phyloP scores from a whole-genome alignment of 2,113 vertebrate species.

The Cygnus buccinator region DNA sequence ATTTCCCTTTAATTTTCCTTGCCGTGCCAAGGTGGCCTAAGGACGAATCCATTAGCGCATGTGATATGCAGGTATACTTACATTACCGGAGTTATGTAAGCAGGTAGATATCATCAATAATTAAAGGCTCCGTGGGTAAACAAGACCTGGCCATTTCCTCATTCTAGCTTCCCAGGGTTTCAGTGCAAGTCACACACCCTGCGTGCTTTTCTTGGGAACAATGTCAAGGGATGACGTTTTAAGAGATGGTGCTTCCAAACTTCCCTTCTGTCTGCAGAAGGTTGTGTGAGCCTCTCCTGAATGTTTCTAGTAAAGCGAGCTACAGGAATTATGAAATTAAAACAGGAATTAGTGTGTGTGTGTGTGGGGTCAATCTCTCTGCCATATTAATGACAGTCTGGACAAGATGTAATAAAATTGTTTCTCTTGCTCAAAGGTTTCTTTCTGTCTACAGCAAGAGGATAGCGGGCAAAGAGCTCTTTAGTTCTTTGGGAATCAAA shows the following conservation, averaged over 20 bases:
- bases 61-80: constrained; percentile 6
- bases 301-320: background rate
- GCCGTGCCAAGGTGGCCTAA: constrained; percentile 38
- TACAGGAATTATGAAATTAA: background rate
- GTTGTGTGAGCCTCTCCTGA: background rate
- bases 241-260: background rate
- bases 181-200: background rate
- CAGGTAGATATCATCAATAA: constrained; percentile 48
- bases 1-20: constrained; percentile 8
- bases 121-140: background rate
- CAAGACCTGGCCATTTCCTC: background rate
- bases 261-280: background rate
- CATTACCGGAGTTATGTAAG: background rate
- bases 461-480: constrained; percentile 12
- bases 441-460: constrained; percentile 24
- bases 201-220: background rate
- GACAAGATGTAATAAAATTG: constrained; percentile 30
- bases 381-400: background rate
- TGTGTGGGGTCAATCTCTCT: background rate
- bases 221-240: background rate
- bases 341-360: background rate
- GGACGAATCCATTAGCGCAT: constrained; percentile 42
- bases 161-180: background rate
- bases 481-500: constrained; percentile 31
- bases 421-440: constrained; percentile 18